These are phyloP conservation scores for Bellardia bayeri DNA, from an alignment of 2,888 invertebrate species.

Conservation along the genomic window DNA sequence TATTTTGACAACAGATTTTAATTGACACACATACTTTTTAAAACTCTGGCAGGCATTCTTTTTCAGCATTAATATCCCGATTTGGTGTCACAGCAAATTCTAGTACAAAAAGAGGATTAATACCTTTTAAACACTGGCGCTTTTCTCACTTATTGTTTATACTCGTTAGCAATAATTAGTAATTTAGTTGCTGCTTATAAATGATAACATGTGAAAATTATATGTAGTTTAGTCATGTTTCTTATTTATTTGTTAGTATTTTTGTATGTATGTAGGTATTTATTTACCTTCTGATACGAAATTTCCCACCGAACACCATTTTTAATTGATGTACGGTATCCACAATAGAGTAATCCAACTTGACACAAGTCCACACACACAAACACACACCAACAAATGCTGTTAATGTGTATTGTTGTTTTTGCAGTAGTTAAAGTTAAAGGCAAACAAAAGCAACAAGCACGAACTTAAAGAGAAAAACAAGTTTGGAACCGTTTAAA, in stretches of 20 bases:
- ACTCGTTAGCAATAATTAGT: background rate
- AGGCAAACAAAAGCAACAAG: background rate
- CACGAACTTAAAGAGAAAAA: slow-evolving; percentile 28
- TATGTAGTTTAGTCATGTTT: slow-evolving; percentile 19
- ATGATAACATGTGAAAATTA: slow-evolving; percentile 42
- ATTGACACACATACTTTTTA: no score
- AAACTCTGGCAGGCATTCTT: no score
- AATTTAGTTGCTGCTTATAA: background rate
- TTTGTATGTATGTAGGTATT: background rate
- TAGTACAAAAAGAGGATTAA: no score
- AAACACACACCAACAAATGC: background rate
- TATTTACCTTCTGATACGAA: slow-evolving; percentile 84
- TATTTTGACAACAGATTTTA: no score
- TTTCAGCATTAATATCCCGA: no score
- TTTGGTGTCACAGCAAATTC: no score
- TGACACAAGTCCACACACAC: slow-evolving; percentile 48
- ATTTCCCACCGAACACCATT: slow-evolving; percentile 84
- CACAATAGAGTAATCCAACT: slow-evolving; percentile 81
- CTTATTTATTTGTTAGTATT: background rate
- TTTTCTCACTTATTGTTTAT: no score
- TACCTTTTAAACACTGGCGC: no score
- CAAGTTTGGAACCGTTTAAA: slow-evolving; percentile 57
- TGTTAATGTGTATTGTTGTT: slow-evolving; percentile 33
- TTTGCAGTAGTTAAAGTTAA: slow-evolving; percentile 34
- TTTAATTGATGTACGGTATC: slow-evolving; percentile 81